Evolutionary conservation across 2,888 invertebrate genomes (phyloP).

Genomic region (Magallana nippona): DNA sequence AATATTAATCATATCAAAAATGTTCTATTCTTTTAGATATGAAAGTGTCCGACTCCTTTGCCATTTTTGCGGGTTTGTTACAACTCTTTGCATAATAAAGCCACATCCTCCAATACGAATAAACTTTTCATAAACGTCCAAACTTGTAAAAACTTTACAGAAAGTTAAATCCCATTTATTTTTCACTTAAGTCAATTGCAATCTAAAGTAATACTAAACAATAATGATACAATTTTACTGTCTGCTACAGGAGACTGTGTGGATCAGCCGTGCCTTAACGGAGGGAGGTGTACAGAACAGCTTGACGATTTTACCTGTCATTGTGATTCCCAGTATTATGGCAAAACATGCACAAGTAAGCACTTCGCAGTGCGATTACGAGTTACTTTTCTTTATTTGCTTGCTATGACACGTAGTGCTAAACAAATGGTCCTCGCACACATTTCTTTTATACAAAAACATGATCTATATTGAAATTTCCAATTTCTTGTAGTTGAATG

Average conservation of each 20-base stretch:
- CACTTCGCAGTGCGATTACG: neutral
- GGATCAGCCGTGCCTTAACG: constrained; percentile 39
- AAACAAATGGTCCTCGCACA: too few species aligned
- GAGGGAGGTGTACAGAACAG: constrained; percentile 36
- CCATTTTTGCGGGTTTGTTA: constrained; percentile 47
- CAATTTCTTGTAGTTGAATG: constrained; percentile 29
- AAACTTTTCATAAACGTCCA: neutral
- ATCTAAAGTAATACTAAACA: too few species aligned
- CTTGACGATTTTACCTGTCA: constrained; percentile 37
- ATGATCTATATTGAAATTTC: neutral
- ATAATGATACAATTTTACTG: neutral
- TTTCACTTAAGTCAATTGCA: too few species aligned
- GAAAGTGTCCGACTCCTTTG: constrained; percentile 41
- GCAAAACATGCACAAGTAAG: constrained; percentile 46
- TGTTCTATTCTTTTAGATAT: constrained; percentile 35
- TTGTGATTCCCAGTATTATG: constrained; percentile 42
- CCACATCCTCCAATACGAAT: too few species aligned
- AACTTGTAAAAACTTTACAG: neutral
- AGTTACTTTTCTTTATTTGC: too few species aligned
- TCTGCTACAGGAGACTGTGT: constrained; percentile 46
- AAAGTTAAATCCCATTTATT: neutral
- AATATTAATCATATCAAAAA: too few species aligned
- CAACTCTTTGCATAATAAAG: too few species aligned
- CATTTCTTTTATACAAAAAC: neutral
- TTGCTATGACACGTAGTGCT: too few species aligned